Conservation (phyloP, 1,140 invertebrate genomes). For the Halictus rubicundus region DNA sequence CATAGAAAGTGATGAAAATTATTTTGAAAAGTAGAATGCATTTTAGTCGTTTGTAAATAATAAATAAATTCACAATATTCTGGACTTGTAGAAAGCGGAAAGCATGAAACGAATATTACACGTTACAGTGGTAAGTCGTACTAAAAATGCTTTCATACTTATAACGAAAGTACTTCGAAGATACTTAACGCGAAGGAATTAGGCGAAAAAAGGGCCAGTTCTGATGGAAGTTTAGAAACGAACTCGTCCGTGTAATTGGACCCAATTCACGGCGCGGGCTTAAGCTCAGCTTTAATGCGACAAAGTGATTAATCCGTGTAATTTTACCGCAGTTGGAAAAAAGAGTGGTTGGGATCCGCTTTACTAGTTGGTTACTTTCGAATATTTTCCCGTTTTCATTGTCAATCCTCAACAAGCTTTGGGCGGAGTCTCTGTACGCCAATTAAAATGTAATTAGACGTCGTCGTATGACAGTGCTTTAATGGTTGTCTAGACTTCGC, state of each 20-base stretch:
- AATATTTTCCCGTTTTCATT: neutral
- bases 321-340: neutral
- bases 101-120: too few species aligned
- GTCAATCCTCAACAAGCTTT: neutral
- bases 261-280: neutral
- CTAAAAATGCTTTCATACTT: too few species aligned
- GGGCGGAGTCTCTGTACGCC: neutral
- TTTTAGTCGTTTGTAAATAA: too few species aligned
- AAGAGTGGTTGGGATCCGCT: neutral
- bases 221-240: neutral
- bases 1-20: too few species aligned
- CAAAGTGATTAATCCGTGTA: constrained; percentile 5
- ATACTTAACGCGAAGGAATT: neutral
- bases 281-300: constrained; percentile 10
- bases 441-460: neutral
- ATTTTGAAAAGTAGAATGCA: too few species aligned
- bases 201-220: neutral
- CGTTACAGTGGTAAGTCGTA: too few species aligned
- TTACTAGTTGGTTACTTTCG: neutral
- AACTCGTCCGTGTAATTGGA: neutral
- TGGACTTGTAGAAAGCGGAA: too few species aligned
- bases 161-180: neutral
- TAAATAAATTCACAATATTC: too few species aligned
- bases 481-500: neutral
- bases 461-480: neutral